Evolutionary conservation across 2,113 vertebrate genomes (phyloP), one percentile per base, ranked within the genome.

Genomic region (Desmodus rotundus): DNA sequence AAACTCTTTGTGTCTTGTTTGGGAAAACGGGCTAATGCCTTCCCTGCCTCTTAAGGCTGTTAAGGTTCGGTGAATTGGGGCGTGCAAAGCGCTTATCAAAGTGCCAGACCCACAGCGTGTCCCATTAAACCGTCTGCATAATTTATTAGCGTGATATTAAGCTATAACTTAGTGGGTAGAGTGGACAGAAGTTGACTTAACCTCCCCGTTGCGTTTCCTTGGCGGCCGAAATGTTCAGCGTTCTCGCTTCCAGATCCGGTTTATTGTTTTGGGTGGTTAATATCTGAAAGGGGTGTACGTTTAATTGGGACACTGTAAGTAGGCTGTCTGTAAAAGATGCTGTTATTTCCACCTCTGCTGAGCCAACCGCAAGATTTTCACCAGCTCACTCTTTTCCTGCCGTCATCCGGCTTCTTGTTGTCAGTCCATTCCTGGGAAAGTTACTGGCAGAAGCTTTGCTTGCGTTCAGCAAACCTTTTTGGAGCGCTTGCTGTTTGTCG

Each of bases 391-490:
- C 28, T 88, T 65, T 24, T 47, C 10, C 56, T 74, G 67, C 83
- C 82, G 3, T 88, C 83, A 3, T 41, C 33, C 54, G 54, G 68
- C 74, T 86, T 24, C 83, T 82, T 50, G 38, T 89, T 84, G 94
- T 87, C 65, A 87, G 72, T 87, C 65, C 94, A 3, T 90, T 93
- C 93, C 94, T 90, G 96, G 90, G 81, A 73, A 97, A 96, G 90
- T 97, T 97, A 63, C 80, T 96, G 92, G 96, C 83, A 63, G 87
- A 85, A 36, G 83, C 90, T 36, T 52, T 50, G 43, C 74, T 56
- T 5, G 92, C 47, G 82, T 80, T 80, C 20, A 54, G 54, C 52
- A 84, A n/a, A 73, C 82, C 89, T 74, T 74, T 82, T 6, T 63
- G 88, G 58, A 89, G 80, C 85, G 2, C 85, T 70, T 65, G 45